Evolutionary conservation across 2,797 vertebrate genomes (phyloP), one percentile per base, ranked within the genome.

Genomic region (Epinephelus awoara): DNA sequence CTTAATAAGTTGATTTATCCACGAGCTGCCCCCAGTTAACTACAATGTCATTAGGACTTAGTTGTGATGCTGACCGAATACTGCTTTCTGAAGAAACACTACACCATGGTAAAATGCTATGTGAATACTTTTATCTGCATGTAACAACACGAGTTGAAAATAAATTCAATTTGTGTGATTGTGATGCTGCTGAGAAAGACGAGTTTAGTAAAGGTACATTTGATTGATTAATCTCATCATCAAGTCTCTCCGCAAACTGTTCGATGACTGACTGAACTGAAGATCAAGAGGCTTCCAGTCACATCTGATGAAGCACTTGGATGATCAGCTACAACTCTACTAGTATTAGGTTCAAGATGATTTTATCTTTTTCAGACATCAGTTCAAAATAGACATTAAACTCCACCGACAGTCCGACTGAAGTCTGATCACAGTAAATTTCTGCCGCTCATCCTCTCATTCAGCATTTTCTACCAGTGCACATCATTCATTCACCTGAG

Each of bases 121-220:
- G 4, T 17, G 40, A 47, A 65, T 75, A 38, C 46, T 61, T 65
- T 66, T 17, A 47, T 70, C 40, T 72, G 25, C 6, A 50, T 18
- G 3, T 65, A 29, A 72, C 0, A 0, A 47, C 17, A 44, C n/a
- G 0, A 29, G 5, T 6, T 29, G 27, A 57, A 2, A 42, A 42
- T 25, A 15, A 0, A 75, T 44, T n/a, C 42, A 3, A 40, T 50
- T 2, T 34, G 44, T 55, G 15, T 58, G 63, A 56, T 44, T 61
- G 38, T 23, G 21, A 42, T 62, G 25, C 12, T 15, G 10, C 11
- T 70, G n/a, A 29, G 8, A 72, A 27, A 47, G 40, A 27, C 10
- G 9, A n/a, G 8, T 1, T 4, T 5, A 57, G n/a, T 66, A 38
- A 14, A 71, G 19, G 9, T 27, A 54, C 1, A 34, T 34, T 42